phyloP scores from a whole-genome alignment of 2,797 vertebrate species.

The Coluber constrictor region DNA sequence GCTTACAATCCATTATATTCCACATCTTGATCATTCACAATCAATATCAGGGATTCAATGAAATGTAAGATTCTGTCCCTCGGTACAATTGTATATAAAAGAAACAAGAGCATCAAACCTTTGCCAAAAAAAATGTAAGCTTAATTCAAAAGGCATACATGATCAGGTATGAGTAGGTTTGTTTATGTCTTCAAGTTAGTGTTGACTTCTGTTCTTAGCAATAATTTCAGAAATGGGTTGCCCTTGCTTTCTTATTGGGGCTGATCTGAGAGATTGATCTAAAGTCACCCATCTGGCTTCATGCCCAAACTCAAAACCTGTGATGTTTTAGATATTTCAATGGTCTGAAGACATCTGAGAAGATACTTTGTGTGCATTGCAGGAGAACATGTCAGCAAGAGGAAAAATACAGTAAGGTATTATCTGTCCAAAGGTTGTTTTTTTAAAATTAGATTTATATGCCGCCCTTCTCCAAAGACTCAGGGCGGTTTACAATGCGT shows the following conservation, averaged over 20 bases:
- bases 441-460: no score
- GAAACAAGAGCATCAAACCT: neutral
- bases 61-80: neutral
- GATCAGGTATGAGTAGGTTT: neutral
- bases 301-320: neutral
- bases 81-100: neutral
- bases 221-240: neutral
- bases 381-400: neutral
- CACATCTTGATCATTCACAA: neutral
- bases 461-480: no score
- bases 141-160: neutral
- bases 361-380: neutral
- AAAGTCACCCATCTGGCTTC: neutral
- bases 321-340: neutral
- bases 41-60: neutral
- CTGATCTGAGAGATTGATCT: neutral
- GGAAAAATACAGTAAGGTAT: neutral
- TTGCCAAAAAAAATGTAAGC: neutral
- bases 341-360: neutral
- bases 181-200: neutral
- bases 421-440: neutral
- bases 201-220: neutral
- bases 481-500: no score
- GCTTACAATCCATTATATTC: no score
- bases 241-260: neutral